These are phyloP conservation scores for Monomorium pharaonis DNA, from an alignment of 1,140 invertebrate genomes.

Conservation along the genomic window DNA sequence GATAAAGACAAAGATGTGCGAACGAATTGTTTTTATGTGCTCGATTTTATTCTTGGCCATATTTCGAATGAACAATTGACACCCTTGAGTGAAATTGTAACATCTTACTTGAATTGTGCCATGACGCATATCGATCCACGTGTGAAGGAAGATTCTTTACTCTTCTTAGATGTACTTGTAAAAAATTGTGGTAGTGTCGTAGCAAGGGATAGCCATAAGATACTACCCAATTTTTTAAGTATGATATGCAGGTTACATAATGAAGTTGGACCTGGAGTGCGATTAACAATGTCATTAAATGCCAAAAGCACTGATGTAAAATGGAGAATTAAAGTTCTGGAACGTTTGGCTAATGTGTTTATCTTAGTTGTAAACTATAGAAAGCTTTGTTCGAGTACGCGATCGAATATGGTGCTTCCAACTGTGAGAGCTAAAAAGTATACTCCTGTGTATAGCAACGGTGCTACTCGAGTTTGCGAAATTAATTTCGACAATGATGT, in stretches of 20 bases:
- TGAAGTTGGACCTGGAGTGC: conserved; percentile 87
- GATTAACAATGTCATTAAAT: conserved; percentile 88
- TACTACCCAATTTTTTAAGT: conserved; percentile 91
- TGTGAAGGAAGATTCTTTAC: conserved; percentile 93
- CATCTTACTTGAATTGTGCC: conserved; percentile 92
- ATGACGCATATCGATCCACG: conserved; percentile 94
- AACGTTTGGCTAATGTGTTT: conserved; percentile 88
- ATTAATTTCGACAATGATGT: conserved; percentile 70
- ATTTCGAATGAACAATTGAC: conserved; percentile 83
- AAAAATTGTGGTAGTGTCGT: conserved; percentile 87
- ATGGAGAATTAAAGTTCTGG: conserved; percentile 91
- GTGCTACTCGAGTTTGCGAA: conserved; percentile 60
- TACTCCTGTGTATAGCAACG: conserved; percentile 68
- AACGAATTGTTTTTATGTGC: conserved; percentile 88
- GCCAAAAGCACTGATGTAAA: conserved; percentile 89
- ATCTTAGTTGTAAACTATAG: conserved; percentile 80
- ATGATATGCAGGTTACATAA: conserved; percentile 90
- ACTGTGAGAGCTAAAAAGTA: conserved; percentile 47
- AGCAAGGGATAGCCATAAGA: conserved; percentile 87
- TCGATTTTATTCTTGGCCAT: conserved; percentile 88
- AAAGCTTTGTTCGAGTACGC: not conserved
- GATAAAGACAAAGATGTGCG: conserved; percentile 91
- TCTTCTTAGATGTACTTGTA: conserved; percentile 90
- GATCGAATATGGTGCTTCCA: not conserved
- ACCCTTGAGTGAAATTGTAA: conserved; percentile 91